Evolutionary conservation across 2,797 vertebrate genomes (phyloP), one percentile per base, ranked within the genome.

Genomic region (Tympanoctomys barrerae): DNA sequence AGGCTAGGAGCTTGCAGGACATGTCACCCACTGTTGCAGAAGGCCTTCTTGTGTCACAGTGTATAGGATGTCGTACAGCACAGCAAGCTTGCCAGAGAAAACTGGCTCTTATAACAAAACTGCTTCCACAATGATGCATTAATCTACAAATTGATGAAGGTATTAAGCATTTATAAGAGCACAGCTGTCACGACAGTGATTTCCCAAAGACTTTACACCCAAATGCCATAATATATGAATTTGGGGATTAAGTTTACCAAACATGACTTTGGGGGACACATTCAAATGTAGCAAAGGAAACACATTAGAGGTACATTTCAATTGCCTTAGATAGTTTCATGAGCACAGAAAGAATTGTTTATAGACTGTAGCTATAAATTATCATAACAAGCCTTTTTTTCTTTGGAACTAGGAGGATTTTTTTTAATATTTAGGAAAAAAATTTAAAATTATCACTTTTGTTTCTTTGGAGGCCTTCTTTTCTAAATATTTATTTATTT

Each of bases 351-450:
- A 16, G 39, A 62, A 11, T 68, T 19, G 33, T 71, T 71, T 46
- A 49, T 39, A 62, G 31, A 62, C 42, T 42, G 42, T 42, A 6
- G 42, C 42, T 42, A 42, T 42, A 42, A 42, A 42, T 42, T 42
- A 42, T 42, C 42, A 42, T 6, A 5, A 42, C 42, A 42, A 42
- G 42, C 42, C 42, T 42, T 42, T 42, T 42, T 42, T 42, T 42
- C 42, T 42, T 42, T 42, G 42, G 42, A 42, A 42, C 42, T 42
- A 93, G 46, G 31, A 95, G 42, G 21, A 85, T 80, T 24, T 66
- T 87, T 66, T n/a, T 14, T 49, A 61, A 52, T 87, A 93, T 87
- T 94, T 96, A 93, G 46, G 28, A 39, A 3, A 3, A 62, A 84
- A 9, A 33, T 68, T 94, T 73, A 70, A 83, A 79, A 75, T 11